Evolutionary conservation across 2,888 invertebrate species (phyloP).

Genomic region (Trichacis sp.): DNA sequence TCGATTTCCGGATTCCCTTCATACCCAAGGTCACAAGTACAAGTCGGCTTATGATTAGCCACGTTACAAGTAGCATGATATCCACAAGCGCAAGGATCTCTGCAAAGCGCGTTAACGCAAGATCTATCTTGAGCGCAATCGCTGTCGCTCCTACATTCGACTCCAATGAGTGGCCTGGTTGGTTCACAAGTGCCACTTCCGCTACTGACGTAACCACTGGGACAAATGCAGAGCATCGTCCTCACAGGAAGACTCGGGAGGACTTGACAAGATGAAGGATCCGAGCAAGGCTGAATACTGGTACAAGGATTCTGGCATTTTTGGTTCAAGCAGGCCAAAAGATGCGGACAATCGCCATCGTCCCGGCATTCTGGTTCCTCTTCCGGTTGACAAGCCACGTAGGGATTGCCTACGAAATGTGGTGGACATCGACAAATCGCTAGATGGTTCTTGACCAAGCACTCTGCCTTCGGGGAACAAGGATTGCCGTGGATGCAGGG

Average conservation of each 20-base stretch:
- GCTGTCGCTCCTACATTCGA: constrained; percentile 80
- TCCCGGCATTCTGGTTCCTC: constrained; percentile 81
- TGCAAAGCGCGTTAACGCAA: constrained; percentile 84
- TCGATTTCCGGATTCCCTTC: constrained; percentile 88
- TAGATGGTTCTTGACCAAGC: constrained; percentile 84
- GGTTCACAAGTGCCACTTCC: constrained; percentile 85
- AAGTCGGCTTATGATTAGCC: constrained; percentile 87
- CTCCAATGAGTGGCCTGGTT: constrained; percentile 74
- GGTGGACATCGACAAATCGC: constrained; percentile 87
- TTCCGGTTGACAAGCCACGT: constrained; percentile 82
- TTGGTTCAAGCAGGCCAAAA: constrained; percentile 83
- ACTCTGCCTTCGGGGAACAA: constrained; percentile 84
- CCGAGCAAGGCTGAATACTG: constrained; percentile 81
- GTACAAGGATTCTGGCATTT: constrained; percentile 88
- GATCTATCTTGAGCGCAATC: constrained; percentile 84
- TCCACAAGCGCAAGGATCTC: constrained; percentile 88
- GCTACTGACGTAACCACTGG: constrained; percentile 87
- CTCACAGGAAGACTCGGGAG: constrained; percentile 85
- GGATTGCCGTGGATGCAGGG: constrained; percentile 84
- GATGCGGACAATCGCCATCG: constrained; percentile 85
- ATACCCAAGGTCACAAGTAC: constrained; percentile 85
- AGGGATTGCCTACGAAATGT: constrained; percentile 84
- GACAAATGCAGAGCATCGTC: constrained; percentile 91
- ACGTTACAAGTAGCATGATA: constrained; percentile 87
- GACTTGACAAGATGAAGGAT: constrained; percentile 85